Conservation (phyloP, 2,797 vertebrate genomes). For the Pyrocephalus nanus region DNA sequence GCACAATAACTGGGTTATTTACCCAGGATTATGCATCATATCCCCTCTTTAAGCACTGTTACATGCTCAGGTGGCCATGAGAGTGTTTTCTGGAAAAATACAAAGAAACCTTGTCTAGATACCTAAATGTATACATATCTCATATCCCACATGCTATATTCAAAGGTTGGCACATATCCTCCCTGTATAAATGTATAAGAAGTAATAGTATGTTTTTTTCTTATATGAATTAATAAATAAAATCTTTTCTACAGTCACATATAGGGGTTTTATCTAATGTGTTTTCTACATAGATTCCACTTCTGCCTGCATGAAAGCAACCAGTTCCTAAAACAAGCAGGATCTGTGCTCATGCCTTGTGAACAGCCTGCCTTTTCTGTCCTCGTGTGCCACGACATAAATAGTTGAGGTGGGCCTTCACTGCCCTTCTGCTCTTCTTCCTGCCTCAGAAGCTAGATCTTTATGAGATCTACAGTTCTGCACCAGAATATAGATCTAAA, state of each 20-base stretch:
- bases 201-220: not conserved
- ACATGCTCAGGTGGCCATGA: not conserved
- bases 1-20: not conserved
- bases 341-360: not conserved
- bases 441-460: not conserved
- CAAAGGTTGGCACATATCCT: not conserved
- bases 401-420: not conserved
- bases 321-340: fast-evolving
- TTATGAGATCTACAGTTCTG: not conserved
- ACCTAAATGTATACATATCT: not conserved
- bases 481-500: no score
- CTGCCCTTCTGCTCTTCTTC: not conserved
- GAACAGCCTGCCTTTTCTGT: not conserved
- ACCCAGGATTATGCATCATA: not conserved
- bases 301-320: not conserved
- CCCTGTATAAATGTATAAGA: not conserved
- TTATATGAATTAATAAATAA: not conserved
- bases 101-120: not conserved
- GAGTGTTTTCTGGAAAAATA: not conserved
- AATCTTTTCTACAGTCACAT: not conserved
- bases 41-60: not conserved
- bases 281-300: not conserved
- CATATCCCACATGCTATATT: not conserved
- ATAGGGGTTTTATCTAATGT: not conserved
- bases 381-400: not conserved